A percentile compares a stretch with the other conserved stretches of the same genome.
Conservation (phyloP, 2,797 vertebrate species). For the Babyrousa celebensis region DNA sequence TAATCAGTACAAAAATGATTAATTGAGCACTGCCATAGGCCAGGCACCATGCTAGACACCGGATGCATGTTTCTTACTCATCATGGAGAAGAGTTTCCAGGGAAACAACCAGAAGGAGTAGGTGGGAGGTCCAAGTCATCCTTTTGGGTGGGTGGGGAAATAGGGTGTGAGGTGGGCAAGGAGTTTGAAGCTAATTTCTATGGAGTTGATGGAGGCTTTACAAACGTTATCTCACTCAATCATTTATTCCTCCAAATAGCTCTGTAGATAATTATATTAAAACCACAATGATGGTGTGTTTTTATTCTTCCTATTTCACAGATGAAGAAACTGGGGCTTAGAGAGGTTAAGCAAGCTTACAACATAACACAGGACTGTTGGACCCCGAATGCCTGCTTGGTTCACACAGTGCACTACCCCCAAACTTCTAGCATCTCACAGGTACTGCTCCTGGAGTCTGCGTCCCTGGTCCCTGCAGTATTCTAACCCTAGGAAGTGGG, state of each 20-base stretch:
- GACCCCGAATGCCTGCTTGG: neutral
- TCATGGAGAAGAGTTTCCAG: neutral
- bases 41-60: neutral
- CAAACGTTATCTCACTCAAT: neutral
- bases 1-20: neutral
- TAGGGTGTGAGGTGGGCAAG: neutral
- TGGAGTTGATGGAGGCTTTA: neutral
- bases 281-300: neutral
- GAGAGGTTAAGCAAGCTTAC: neutral
- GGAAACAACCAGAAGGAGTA: neutral
- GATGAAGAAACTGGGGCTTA: neutral
- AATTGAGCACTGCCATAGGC: neutral
- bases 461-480: neutral
- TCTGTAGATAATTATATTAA: neutral
- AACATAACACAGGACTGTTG: neutral
- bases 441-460: neutral
- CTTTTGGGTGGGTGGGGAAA: neutral
- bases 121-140: neutral
- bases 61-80: neutral
- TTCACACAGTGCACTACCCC: neutral
- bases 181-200: conserved; percentile 2
- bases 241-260: neutral
- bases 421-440: neutral
- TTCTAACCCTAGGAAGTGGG: neutral
- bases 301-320: neutral